Evolutionary conservation across 1,140 invertebrate species (phyloP).

Genomic region (Ceratoteleas bidentatus): DNA sequence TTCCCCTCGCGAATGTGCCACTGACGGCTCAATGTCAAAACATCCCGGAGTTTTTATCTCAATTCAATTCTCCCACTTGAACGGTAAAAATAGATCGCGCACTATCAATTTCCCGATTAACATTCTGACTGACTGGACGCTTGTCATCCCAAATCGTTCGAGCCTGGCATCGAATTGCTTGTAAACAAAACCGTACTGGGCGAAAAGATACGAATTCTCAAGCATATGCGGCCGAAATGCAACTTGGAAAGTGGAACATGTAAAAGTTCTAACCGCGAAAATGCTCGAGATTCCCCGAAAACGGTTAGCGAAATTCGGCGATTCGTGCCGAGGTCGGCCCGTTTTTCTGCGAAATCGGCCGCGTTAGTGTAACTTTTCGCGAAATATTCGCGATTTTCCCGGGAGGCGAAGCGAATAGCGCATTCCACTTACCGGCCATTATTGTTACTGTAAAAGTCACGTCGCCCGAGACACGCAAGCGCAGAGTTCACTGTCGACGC

Average conservation of each 20-base stretch:
- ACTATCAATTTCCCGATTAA: neutral
- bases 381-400: conserved; percentile 4
- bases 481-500: conserved; percentile 3
- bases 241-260: neutral
- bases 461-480: conserved; percentile 69
- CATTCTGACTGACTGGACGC: neutral
- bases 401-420: neutral
- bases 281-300: too few relatives aligned
- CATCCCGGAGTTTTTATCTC: neutral
- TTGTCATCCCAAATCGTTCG: neutral
- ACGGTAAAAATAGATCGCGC: conserved; percentile 1
- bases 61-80: conserved; percentile 3
- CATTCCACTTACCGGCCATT: conserved; percentile 78
- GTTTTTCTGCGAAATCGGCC: neutral
- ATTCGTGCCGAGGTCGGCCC: too few relatives aligned
- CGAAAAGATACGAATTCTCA: too few relatives aligned
- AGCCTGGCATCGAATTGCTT: too few relatives aligned
- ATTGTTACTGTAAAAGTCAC: conserved; percentile 78
- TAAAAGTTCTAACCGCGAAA: too few relatives aligned
- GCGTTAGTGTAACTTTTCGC: conserved; percentile 5
- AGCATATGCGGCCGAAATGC: too few relatives aligned
- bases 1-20: conserved; percentile 3
- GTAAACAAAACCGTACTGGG: too few relatives aligned
- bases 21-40: conserved; percentile 41
- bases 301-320: too few relatives aligned